These are phyloP conservation scores for Cossypha heuglini DNA, from an alignment of 2,797 vertebrate species.

Conservation along the genomic window DNA sequence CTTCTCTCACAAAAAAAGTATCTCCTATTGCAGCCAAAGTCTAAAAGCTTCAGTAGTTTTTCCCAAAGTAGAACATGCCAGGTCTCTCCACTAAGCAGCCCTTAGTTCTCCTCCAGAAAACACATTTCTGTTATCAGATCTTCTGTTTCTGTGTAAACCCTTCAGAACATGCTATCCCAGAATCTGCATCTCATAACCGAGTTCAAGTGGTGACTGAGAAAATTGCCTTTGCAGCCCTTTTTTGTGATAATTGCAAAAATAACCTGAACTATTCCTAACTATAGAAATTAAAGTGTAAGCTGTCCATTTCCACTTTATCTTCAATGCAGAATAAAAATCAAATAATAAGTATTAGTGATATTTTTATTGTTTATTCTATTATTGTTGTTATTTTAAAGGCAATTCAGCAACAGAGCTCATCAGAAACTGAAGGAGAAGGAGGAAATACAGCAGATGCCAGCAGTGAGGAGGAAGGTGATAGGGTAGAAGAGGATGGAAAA, in stretches of 20 bases:
- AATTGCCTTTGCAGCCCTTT: constrained; percentile 19
- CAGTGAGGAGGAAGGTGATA: constrained; percentile 90
- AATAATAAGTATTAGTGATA: not conserved
- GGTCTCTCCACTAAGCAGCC: not conserved
- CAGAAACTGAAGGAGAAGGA: constrained; percentile 90
- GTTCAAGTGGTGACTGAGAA: constrained; percentile 10
- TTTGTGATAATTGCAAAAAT: constrained; percentile 16
- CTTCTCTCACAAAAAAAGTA: not conserved
- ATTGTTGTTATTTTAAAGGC: constrained; percentile 75
- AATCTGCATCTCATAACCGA: not conserved
- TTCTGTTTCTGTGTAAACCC: not conserved
- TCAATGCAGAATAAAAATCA: not conserved
- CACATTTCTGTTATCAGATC: not conserved
- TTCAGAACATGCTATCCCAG: not conserved
- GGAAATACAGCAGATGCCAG: constrained; percentile 89
- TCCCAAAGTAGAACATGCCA: not conserved
- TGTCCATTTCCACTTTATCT: not conserved
- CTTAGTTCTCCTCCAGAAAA: not conserved
- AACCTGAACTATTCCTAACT: constrained; percentile 5
- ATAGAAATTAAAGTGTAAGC: not conserved
- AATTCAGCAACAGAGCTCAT: constrained; percentile 93
- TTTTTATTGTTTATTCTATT: not conserved
- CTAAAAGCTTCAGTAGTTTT: not conserved
- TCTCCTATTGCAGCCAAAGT: not conserved
- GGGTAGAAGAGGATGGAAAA: constrained; percentile 87